phyloP scores from a whole-genome alignment of 2,888 invertebrate genomes.

The Tigriopus californicus region DNA sequence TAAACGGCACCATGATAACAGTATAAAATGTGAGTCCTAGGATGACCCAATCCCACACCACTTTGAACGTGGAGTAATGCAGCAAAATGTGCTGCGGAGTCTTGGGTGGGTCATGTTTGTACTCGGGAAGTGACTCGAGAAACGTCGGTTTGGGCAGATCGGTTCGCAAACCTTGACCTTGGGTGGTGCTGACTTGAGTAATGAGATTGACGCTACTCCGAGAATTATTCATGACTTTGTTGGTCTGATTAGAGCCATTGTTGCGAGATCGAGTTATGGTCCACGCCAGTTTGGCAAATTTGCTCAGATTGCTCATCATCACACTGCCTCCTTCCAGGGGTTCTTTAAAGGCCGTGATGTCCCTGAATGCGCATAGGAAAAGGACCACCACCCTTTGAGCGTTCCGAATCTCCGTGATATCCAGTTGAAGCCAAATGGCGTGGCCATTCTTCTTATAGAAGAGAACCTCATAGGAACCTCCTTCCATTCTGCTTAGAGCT shows the following conservation, averaged over 20 bases:
- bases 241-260: not conserved
- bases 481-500: not conserved
- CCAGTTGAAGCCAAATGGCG: conserved; percentile 19
- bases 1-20: conserved; percentile 38
- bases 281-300: conserved; percentile 15
- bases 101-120: conserved; percentile 36
- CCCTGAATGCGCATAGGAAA: conserved; percentile 2
- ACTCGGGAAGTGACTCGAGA: conserved; percentile 31
- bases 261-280: not conserved
- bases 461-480: not conserved
- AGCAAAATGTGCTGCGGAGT: conserved; percentile 39
- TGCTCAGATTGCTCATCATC: not conserved
- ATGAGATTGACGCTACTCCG: not conserved
- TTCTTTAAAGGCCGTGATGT: conserved; percentile 14
- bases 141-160: not conserved
- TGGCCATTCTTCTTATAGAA: conserved; percentile 11
- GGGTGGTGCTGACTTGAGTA: not conserved
- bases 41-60: conserved; percentile 38
- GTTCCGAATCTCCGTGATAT: conserved; percentile 4
- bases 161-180: not conserved
- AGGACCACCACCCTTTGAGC: not conserved
- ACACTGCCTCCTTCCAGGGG: conserved; percentile 5
- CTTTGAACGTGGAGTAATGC: conserved; percentile 36
- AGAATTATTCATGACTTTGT: not conserved
- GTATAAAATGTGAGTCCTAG: conserved; percentile 38